Evolutionary conservation across 1,140 invertebrate genomes (phyloP).

Genomic region (Mercenaria mercenaria): DNA sequence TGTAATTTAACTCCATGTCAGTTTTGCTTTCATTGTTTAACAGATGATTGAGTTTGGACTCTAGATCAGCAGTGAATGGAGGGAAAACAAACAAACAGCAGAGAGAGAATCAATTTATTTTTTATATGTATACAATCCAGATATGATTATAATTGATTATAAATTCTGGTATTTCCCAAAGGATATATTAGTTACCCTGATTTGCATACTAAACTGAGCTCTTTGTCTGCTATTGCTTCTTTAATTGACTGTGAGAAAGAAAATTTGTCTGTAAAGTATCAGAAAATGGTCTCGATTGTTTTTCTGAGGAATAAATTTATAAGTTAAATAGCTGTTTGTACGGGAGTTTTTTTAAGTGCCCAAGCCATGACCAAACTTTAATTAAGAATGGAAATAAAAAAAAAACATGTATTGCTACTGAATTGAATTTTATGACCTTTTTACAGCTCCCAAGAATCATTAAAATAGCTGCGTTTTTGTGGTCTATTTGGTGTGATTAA

Average conservation of each 20-base stretch:
- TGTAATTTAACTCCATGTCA: too few species aligned
- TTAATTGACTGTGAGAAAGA: conserved; percentile 20
- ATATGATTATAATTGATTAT: conserved; percentile 41
- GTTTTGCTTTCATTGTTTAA: too few species aligned
- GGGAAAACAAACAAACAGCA: not conserved
- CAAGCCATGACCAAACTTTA: too few species aligned
- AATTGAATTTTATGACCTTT: too few species aligned
- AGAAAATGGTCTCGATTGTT: not conserved
- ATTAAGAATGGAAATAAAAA: not conserved
- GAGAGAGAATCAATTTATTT: not conserved
- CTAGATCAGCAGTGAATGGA: not conserved
- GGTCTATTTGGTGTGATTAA: too few species aligned
- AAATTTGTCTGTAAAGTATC: conserved; percentile 21
- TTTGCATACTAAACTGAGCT: conserved; percentile 24
- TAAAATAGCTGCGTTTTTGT: too few species aligned
- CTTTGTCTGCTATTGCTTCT: not conserved
- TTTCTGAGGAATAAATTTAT: not conserved
- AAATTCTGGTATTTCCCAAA: conserved; percentile 5
- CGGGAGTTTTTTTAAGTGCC: not conserved
- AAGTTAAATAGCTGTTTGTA: not conserved
- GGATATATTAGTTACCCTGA: conserved; percentile 19
- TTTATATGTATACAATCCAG: conserved; percentile 16
- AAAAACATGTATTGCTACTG: not conserved
- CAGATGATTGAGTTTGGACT: too few species aligned
- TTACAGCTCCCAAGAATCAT: too few species aligned